These are phyloP conservation scores for Halcyon badia DNA, from an alignment of 2,797 vertebrate species.

Conservation along the genomic window DNA sequence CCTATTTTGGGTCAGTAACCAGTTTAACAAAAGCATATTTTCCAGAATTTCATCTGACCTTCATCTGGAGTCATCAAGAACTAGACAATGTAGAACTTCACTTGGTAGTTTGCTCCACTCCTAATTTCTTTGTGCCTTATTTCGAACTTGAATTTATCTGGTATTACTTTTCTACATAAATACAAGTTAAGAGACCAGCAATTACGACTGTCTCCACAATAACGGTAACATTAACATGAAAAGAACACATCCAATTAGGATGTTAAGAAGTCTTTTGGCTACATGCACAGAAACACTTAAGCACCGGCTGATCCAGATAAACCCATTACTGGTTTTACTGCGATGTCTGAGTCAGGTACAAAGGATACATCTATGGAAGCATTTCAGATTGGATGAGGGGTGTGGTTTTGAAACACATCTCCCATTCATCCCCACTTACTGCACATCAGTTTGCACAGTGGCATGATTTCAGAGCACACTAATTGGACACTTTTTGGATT, in stretches of 20 bases:
- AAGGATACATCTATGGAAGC: not conserved
- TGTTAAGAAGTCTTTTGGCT: not conserved
- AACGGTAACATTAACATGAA: not conserved
- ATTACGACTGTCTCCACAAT: not conserved
- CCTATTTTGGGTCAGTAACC: slow-evolving; percentile 26
- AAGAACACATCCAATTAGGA: not conserved
- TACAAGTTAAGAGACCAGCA: not conserved
- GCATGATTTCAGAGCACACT: not conserved
- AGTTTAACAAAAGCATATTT: slow-evolving; percentile 59
- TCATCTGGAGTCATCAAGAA: slow-evolving; percentile 46
- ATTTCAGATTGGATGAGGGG: not conserved
- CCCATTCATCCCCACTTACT: not conserved
- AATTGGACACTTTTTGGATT: not conserved
- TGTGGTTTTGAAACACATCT: not conserved
- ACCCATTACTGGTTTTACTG: not conserved
- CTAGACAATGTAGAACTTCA: slow-evolving; percentile 47
- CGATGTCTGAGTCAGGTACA: not conserved
- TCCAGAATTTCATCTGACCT: slow-evolving; percentile 62
- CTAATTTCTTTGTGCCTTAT: not conserved
- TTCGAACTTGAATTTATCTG: slow-evolving; percentile 4
- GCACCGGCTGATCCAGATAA: not conserved
- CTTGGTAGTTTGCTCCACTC: not conserved
- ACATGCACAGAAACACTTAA: not conserved
- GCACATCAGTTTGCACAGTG: not conserved
- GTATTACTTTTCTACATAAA: slow-evolving; percentile 31